These are phyloP conservation scores for Crotalus horridus DNA, from an alignment of 2,113 vertebrate species.

Conservation along the genomic window DNA sequence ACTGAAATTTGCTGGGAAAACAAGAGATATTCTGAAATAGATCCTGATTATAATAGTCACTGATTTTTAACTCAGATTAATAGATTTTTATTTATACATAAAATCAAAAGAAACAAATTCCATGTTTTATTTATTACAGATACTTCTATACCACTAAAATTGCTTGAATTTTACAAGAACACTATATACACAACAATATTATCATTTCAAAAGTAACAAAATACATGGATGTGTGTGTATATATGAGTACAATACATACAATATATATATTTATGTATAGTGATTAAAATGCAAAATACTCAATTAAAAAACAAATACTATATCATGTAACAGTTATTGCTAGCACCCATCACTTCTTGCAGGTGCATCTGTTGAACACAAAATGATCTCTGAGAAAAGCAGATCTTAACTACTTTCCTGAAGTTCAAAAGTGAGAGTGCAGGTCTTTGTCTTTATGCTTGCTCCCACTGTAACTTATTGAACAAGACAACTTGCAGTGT, in stretches of 20 bases:
- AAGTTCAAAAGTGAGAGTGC: not conserved
- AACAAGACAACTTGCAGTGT: not conserved
- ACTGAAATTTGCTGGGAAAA: too few relatives aligned
- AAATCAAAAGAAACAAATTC: not conserved
- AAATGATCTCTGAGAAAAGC: not conserved
- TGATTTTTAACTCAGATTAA: too few relatives aligned
- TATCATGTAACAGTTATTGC: not conserved
- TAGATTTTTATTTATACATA: too few relatives aligned
- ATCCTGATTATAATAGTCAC: too few relatives aligned
- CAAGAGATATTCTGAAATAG: too few relatives aligned
- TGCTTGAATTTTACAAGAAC: not conserved
- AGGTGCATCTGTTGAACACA: too few relatives aligned
- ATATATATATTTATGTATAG: not conserved
- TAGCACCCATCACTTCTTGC: not conserved
- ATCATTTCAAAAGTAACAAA: not conserved
- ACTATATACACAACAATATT: not conserved
- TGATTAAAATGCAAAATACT: not conserved
- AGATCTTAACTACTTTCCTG: not conserved
- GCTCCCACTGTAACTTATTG: not conserved
- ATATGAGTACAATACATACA: too few relatives aligned
- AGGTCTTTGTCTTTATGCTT: not conserved
- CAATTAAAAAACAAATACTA: not conserved
- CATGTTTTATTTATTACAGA: not conserved
- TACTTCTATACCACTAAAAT: not conserved
- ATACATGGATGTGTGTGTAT: too few relatives aligned